These are phyloP conservation scores for Mormyrus hasselquistii DNA, from an alignment of 2,797 vertebrate species.

Conservation along the genomic window DNA sequence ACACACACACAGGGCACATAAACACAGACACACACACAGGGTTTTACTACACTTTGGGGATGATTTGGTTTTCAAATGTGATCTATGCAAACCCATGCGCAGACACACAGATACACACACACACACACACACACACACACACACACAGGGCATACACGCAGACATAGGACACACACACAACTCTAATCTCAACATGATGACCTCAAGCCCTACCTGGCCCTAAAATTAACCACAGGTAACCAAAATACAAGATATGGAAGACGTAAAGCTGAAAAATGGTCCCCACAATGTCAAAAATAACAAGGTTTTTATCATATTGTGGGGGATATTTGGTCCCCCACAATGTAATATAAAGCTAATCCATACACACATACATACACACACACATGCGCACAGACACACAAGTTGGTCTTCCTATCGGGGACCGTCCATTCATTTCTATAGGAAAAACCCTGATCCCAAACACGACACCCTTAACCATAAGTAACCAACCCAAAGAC, in stretches of 20 bases:
- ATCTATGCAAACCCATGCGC: no score
- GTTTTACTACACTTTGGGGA: no score
- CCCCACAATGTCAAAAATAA: no score
- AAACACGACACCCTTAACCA: no score
- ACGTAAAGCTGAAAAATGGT: not conserved
- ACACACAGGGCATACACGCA: slow-evolving; percentile 24
- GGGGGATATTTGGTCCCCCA: not conserved
- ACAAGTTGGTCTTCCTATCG: not conserved
- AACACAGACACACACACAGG: not conserved
- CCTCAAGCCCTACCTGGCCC: not conserved
- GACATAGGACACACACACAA: not conserved
- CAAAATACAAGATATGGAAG: not conserved
- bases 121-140: slow-evolving; percentile 3
- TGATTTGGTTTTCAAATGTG: no score
- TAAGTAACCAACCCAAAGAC: no score
- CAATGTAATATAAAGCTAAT: no score
- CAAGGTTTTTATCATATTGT: no score
- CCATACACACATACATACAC: not conserved
- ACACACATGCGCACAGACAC: not conserved
- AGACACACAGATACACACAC: not conserved
- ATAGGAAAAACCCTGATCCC: no score
- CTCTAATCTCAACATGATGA: not conserved
- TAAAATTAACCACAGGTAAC: not conserved
- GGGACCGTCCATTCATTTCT: no score
- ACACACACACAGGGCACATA: not conserved